phyloP scores from a whole-genome alignment of 2,113 vertebrate species.

The Addax nasomaculatus region DNA sequence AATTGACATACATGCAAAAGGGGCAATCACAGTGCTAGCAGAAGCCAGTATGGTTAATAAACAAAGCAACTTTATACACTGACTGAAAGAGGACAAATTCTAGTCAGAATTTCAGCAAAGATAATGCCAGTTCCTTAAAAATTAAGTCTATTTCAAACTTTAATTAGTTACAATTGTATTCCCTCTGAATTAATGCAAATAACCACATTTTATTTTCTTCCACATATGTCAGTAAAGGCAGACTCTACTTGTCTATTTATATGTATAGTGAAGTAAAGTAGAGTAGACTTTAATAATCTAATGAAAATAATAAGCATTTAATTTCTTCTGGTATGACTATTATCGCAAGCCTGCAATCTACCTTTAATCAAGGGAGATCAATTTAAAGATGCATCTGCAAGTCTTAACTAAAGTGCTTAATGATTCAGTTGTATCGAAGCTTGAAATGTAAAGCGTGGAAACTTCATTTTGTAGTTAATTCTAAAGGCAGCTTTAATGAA shows the following conservation, averaged over 20 bases:
- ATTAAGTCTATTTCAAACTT: slow-evolving; percentile 7
- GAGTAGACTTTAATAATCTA: not conserved
- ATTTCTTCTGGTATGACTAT: slow-evolving; percentile 49
- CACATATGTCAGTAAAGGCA: not conserved
- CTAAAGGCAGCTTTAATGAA: slow-evolving; percentile 68
- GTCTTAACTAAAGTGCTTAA: slow-evolving; percentile 68
- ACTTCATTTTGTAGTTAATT: slow-evolving; percentile 72
- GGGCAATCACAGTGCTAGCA: not conserved
- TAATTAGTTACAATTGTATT: slow-evolving; percentile 29
- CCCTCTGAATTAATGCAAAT: not conserved
- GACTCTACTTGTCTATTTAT: not conserved
- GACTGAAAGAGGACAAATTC: not conserved
- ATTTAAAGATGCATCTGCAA: slow-evolving; percentile 55
- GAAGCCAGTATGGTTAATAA: not conserved
- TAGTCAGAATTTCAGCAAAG: slow-evolving; percentile 5
- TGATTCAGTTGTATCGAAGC: slow-evolving; percentile 45
- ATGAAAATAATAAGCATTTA: slow-evolving; percentile 52
- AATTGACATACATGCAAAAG: not conserved
- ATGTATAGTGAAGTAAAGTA: not conserved
- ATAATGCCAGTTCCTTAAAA: slow-evolving; percentile 29
- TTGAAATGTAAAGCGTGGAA: slow-evolving; percentile 68
- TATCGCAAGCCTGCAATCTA: slow-evolving; percentile 48
- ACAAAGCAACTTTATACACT: slow-evolving; percentile 14
- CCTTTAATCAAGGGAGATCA: slow-evolving; percentile 47
- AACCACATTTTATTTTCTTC: not conserved